phyloP scores from a whole-genome alignment of 1,140 invertebrate genomes.

The Cotesia vestalis region DNA sequence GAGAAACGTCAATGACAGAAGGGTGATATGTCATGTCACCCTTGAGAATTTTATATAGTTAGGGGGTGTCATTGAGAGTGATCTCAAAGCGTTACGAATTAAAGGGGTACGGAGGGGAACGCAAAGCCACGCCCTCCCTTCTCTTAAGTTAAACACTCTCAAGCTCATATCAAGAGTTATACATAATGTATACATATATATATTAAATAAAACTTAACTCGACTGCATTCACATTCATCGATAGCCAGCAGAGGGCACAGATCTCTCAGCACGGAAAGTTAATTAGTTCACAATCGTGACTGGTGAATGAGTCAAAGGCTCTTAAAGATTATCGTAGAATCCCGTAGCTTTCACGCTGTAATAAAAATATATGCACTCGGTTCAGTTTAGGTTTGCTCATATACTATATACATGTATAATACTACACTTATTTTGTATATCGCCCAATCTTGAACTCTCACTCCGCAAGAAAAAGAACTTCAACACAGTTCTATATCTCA shows the following conservation, averaged over 20 bases:
- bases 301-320: constrained; percentile 1
- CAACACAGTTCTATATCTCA: background rate
- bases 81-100: constrained; percentile 32
- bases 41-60: background rate
- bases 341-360: background rate
- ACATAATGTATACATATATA: no score
- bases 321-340: constrained; percentile 6
- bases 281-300: constrained; percentile 18
- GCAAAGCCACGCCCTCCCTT: constrained; percentile 30
- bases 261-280: constrained; percentile 13
- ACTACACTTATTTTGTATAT: background rate
- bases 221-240: background rate
- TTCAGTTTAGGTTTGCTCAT: no score
- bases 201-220: background rate
- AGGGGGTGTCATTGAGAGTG: constrained; percentile 18
- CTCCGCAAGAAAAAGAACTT: background rate
- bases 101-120: constrained; percentile 32
- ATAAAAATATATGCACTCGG: no score
- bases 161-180: no score
- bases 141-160: constrained; percentile 5
- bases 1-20: constrained; percentile 4
- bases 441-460: constrained; percentile 20
- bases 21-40: constrained; percentile 4
- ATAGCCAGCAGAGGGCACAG: background rate
- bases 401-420: no score